phyloP scores from a whole-genome alignment of 2,797 vertebrate species.

The Alexandromys oeconomus region DNA sequence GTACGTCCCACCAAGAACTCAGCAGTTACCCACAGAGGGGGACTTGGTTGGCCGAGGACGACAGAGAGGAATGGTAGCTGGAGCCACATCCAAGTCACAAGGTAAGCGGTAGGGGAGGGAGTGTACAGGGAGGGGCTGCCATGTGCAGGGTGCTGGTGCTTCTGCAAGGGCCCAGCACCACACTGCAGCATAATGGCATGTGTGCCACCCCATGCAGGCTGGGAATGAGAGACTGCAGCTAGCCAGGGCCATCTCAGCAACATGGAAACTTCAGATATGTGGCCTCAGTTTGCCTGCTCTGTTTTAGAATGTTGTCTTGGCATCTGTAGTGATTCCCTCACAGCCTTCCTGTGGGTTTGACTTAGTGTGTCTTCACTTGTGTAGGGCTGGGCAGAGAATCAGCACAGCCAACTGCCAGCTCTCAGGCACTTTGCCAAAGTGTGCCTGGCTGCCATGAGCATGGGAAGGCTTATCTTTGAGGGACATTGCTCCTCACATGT shows the following conservation, averaged over 20 bases:
- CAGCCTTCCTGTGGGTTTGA: neutral
- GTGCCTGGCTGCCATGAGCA: neutral
- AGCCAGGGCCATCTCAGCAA: neutral
- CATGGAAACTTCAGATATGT: neutral
- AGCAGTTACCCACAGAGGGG: constrained; percentile 68
- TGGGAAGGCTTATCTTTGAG: neutral
- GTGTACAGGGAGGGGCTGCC: too few species aligned
- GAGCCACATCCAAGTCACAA: constrained; percentile 80
- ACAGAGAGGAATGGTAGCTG: constrained; percentile 83
- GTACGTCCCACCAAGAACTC: rapidly evolving
- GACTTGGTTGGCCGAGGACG: constrained; percentile 88
- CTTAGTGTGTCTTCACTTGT: rapidly evolving
- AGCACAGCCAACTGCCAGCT: neutral
- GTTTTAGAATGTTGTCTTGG: neutral
- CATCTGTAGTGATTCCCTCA: neutral
- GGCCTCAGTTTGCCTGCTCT: neutral
- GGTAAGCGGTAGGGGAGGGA: constrained; percentile 84
- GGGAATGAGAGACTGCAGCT: neutral
- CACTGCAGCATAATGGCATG: too few species aligned
- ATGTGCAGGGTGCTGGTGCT: too few species aligned
- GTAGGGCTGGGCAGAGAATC: too few species aligned
- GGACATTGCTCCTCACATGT: neutral
- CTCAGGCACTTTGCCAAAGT: neutral
- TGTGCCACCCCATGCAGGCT: neutral
- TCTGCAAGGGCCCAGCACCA: neutral